Percentiles rank a stretch among this genome's conserved stretches.
Conservation (phyloP, 2,113 vertebrate species). For the Marmota flaviventris region DNA sequence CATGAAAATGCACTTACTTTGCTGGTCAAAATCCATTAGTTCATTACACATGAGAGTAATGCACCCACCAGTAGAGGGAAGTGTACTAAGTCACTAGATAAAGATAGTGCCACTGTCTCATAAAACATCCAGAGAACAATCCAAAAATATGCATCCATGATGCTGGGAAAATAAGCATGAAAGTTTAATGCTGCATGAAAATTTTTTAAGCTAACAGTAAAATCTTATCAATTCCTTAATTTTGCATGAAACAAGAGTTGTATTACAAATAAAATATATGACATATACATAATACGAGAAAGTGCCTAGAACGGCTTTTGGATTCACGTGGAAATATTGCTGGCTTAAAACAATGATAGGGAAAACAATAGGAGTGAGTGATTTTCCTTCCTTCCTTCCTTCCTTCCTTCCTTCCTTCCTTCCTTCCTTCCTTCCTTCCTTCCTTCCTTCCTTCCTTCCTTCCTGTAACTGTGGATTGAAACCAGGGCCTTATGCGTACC, state of each 20-base stretch:
- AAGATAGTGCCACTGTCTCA: neutral
- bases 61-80: neutral
- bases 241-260: neutral
- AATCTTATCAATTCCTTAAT: neutral
- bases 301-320: neutral
- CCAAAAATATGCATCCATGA: neutral
- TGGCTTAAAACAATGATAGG: neutral
- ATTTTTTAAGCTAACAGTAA: neutral
- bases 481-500: neutral
- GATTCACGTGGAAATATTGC: too few relatives aligned
- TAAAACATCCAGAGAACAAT: neutral
- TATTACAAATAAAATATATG: constrained; percentile 43
- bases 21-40: neutral
- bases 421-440: too few relatives aligned
- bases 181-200: neutral
- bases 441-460: too few relatives aligned
- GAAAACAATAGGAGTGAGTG: neutral
- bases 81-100: neutral
- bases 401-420: too few relatives aligned
- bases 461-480: neutral
- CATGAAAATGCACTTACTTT: constrained; percentile 25
- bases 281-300: neutral
- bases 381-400: too few relatives aligned
- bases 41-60: neutral
- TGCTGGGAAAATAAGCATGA: neutral